Conservation (phyloP, 2,113 vertebrate species). For the Azemiops feae region DNA sequence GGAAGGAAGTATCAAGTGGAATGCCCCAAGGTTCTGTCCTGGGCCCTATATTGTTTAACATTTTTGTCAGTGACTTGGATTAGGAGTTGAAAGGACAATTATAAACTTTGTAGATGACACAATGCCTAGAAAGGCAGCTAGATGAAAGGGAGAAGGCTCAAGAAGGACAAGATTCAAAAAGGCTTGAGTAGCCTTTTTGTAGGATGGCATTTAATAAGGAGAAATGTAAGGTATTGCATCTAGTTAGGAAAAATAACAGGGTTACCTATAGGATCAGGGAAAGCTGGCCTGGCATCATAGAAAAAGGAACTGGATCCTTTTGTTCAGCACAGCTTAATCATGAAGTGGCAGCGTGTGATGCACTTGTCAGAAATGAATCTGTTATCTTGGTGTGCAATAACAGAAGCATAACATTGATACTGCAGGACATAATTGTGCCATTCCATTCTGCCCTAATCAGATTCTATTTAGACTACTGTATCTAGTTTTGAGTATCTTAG, state of each 20-base stretch:
- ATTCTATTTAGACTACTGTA: too few species aligned
- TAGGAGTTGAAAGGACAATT: background rate
- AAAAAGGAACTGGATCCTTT: background rate
- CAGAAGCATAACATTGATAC: background rate
- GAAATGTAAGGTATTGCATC: background rate
- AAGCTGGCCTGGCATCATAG: background rate
- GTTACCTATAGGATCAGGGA: background rate
- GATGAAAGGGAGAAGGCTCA: background rate
- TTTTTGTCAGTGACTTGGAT: background rate
- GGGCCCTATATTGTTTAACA: background rate
- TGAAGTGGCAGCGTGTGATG: background rate
- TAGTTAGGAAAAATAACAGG: background rate
- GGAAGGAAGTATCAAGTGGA: background rate
- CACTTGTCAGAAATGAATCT: background rate
- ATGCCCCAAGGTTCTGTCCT: background rate
- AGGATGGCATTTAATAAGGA: background rate
- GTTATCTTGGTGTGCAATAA: background rate
- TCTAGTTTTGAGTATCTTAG: too few species aligned
- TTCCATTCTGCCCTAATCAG: background rate
- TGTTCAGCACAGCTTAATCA: background rate
- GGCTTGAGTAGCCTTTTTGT: background rate
- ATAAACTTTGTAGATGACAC: background rate
- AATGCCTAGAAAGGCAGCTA: background rate
- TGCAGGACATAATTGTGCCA: background rate
- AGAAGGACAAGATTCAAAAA: background rate